Evolutionary conservation across 1,140 invertebrate species (phyloP).

Genomic region (Anastrepha obliqua): DNA sequence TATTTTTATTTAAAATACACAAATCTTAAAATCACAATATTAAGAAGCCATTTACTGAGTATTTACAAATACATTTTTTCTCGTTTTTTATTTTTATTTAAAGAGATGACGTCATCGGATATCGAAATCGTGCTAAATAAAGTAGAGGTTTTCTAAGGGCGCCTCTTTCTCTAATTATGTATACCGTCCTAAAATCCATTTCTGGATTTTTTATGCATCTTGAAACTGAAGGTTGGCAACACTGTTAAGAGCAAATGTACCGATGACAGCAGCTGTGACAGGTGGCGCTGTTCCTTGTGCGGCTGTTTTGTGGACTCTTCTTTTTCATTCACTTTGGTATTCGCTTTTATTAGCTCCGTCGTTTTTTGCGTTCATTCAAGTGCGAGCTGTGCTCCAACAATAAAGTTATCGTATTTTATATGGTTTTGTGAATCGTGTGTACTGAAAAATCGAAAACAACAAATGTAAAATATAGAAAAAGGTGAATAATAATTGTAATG

Average conservation of each 20-base stretch:
- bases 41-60: too few relatives aligned
- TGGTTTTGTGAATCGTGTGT: slow-evolving; percentile 13
- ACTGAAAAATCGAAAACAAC: slow-evolving; percentile 24
- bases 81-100: too few relatives aligned
- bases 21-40: too few relatives aligned
- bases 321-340: not conserved
- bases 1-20: too few relatives aligned
- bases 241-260: not conserved
- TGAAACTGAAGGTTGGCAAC: too few relatives aligned
- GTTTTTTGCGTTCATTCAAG: slow-evolving; percentile 29
- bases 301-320: not conserved
- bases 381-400: slow-evolving; percentile 30
- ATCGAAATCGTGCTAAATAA: too few relatives aligned
- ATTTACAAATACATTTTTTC: too few relatives aligned
- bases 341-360: not conserved
- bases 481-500: slow-evolving; percentile 22
- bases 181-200: too few relatives aligned
- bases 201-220: too few relatives aligned
- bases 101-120: too few relatives aligned
- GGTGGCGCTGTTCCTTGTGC: not conserved
- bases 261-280: not conserved
- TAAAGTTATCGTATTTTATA: slow-evolving; percentile 2
- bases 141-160: too few relatives aligned
- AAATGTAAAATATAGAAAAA: slow-evolving; percentile 1
- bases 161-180: too few relatives aligned